Percentiles rank a stretch among this genome's conserved stretches.
phyloP scores from a whole-genome alignment of 2,797 vertebrate species.

The Gephyroberyx darwinii region DNA sequence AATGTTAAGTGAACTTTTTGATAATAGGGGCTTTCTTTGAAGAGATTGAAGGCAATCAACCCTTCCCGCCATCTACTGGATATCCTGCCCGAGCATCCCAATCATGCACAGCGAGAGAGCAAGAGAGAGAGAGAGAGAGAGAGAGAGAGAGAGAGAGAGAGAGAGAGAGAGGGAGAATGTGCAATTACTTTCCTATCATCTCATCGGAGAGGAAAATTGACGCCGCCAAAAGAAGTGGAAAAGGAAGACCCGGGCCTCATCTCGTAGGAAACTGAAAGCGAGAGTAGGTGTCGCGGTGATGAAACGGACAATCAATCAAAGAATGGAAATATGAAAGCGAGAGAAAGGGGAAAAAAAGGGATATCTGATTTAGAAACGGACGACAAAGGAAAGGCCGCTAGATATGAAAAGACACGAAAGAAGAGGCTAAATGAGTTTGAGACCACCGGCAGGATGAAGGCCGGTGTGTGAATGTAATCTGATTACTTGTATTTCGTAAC shows the following conservation, averaged over 20 bases:
- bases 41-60: constrained; percentile 50
- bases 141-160: too few species aligned
- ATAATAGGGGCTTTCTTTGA: constrained; percentile 36
- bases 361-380: constrained; percentile 25
- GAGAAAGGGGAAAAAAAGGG: not conserved
- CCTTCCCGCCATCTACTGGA: constrained; percentile 29
- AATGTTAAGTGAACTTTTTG: constrained; percentile 17
- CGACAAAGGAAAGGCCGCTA: constrained; percentile 13
- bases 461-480: constrained; percentile 11
- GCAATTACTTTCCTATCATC: constrained; percentile 63
- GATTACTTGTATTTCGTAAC: not conserved
- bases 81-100: constrained; percentile 30
- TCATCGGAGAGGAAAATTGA: constrained; percentile 55
- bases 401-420: constrained; percentile 17
- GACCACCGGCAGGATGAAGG: not conserved
- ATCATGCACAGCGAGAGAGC: constrained; percentile 23
- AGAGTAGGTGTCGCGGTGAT: constrained; percentile 34
- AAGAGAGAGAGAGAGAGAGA: too few species aligned
- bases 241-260: constrained; percentile 43
- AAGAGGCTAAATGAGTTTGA: constrained; percentile 27
- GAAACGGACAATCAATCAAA: constrained; percentile 61
- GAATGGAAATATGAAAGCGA: constrained; percentile 35
- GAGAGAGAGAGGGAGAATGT: constrained; percentile 38
- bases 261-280: constrained; percentile 24
- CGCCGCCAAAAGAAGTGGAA: constrained; percentile 40